A percentile compares a stretch with the other conserved stretches of the same genome.
Conservation (phyloP, 2,113 vertebrate species). For the Chinchilla lanigera region DNA sequence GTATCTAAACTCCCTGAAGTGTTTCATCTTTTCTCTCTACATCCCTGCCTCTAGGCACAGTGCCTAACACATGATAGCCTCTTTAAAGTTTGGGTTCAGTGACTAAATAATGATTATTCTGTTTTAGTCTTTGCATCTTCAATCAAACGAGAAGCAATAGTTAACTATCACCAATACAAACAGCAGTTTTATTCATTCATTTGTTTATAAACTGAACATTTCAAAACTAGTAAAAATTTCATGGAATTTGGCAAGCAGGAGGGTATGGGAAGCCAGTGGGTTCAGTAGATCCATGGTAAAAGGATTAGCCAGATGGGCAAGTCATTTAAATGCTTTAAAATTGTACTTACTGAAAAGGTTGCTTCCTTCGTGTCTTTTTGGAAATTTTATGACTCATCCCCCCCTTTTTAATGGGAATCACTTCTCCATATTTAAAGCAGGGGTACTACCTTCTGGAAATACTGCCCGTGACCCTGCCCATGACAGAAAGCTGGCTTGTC, state of each 20-base stretch:
- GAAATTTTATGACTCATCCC: not conserved
- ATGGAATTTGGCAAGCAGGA: not conserved
- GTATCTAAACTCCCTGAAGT: not conserved
- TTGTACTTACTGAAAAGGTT: not conserved
- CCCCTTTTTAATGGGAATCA: not conserved
- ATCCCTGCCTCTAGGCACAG: not conserved
- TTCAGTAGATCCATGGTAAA: not conserved
- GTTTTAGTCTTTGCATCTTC: not conserved
- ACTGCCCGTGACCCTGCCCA: not conserved
- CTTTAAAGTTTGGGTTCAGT: not conserved
- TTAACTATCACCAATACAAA: not conserved
- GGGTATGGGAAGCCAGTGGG: not conserved
- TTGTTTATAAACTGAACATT: not conserved
- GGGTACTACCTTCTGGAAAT: not conserved
- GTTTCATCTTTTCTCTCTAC: not conserved
- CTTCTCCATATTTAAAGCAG: not conserved
- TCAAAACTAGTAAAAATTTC: slow-evolving; percentile 33
- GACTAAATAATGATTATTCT: not conserved
- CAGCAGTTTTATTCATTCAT: not conserved
- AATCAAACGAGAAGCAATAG: not conserved
- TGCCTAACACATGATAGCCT: not conserved
- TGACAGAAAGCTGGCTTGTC: not conserved
- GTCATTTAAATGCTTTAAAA: not conserved
- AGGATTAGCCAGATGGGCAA: not conserved
- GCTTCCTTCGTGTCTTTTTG: not conserved